phyloP scores from a whole-genome alignment of 2,113 vertebrate genomes.

The Vidua macroura region DNA sequence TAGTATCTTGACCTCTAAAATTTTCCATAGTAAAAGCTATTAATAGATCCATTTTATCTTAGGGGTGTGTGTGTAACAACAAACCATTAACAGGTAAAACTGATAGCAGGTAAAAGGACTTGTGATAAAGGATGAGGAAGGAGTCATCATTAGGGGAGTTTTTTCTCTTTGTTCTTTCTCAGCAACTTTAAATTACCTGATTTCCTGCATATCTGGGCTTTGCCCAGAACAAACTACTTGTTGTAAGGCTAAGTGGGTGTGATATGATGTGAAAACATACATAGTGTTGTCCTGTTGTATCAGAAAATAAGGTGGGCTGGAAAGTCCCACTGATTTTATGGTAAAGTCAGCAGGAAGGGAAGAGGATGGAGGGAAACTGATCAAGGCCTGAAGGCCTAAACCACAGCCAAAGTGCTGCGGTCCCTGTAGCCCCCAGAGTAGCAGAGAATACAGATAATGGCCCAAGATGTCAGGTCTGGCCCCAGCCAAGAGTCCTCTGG shows the following conservation, averaged over 20 bases:
- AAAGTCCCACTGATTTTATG: not conserved
- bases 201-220: not conserved
- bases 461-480: not conserved
- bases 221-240: not conserved
- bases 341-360: not conserved
- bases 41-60: not conserved
- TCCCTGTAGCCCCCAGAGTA: rapidly evolving
- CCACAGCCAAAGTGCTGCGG: not conserved
- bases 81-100: not conserved
- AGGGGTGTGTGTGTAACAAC: not conserved
- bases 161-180: not conserved
- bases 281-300: not conserved
- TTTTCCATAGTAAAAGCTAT: not conserved
- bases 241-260: not conserved
- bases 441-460: not conserved
- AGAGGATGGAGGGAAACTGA: not conserved
- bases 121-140: not conserved
- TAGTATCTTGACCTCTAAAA: not conserved
- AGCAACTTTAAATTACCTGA: not conserved
- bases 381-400: not conserved
- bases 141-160: not conserved
- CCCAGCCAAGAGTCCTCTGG: rapidly evolving
- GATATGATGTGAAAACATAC: not conserved
- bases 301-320: not conserved
- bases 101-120: not conserved